Evolutionary conservation across 2,113 vertebrate genomes (phyloP), one percentile per base, ranked within the genome.

Genomic region (Eulacestoma nigropectus): DNA sequence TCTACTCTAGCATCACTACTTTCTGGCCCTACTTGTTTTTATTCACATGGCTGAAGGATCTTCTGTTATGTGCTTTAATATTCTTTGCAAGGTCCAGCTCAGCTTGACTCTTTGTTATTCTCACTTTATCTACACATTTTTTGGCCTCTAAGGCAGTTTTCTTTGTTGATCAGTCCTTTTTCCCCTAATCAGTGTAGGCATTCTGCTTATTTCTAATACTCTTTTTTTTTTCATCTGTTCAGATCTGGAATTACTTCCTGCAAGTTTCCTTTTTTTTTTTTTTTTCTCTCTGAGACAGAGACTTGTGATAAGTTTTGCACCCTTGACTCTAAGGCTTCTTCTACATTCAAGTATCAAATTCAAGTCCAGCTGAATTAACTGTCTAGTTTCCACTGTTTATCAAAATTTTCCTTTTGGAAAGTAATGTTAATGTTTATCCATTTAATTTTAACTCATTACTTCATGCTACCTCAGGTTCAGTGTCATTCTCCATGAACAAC

Each of bases 111-210:
- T 91, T 87, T 93, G 72, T 73, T 94, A 88, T 93, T 93, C 67
- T 88, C 85, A 86, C 39, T 92, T 94, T 95, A 80, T 84, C 85
- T 93, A 42, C 76, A 70, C 11, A 25, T 77, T 80, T 96, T 88
- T 93, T 92, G 79, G 59, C 59, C 46, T 94, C 57, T 83, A 23
- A 85, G 50, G 37, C 59, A 95, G 63, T 65, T 80, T 93, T 93
- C 57, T 95, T 95, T 86, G 88, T 95, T 94, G 85, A 94, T 95
- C 75, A 77, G 26, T 88, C 23, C 55, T 93, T 96, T 94, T 88
- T 5, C 4, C 35, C 42, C 21, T 92, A 86, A 94, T 90, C 55
- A 86, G 3, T 88, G 67, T 80, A 77, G 90, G 42, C 85, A 94
- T 7, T 90, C n/a, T 83, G 55, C 63, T 95, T 94, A 77, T 94